Conservation (phyloP, 30 jellyfish, hydroid and myxozoan genomes). For the Hydra vulgaris region DNA sequence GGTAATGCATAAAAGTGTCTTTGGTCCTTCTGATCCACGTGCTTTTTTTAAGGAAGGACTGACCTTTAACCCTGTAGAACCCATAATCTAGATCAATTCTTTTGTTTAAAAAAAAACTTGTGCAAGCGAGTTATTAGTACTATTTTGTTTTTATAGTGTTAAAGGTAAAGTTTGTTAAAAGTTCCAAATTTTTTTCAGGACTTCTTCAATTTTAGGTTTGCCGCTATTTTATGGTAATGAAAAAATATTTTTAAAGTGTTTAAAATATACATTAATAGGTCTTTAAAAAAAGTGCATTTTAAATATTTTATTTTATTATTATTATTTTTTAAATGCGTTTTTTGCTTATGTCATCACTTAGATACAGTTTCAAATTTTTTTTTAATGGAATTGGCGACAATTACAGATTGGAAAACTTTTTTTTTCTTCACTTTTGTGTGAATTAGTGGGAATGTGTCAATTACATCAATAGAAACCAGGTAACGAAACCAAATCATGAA, state of each 20-base stretch:
- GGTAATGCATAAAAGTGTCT: too few species aligned
- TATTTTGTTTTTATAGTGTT: neutral
- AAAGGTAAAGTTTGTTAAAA: neutral
- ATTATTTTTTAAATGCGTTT: too few species aligned
- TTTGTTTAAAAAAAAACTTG: neutral
- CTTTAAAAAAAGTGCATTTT: too few species aligned
- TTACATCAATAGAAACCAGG: neutral
- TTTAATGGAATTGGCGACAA: neutral
- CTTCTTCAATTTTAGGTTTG: neutral
- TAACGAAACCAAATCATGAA: neutral
- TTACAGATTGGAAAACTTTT: neutral
- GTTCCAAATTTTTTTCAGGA: neutral
- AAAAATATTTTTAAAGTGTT: too few species aligned
- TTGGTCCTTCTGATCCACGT: neutral
- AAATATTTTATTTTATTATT: too few species aligned
- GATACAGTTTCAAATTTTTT: neutral
- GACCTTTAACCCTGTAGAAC: neutral
- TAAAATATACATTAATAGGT: too few species aligned
- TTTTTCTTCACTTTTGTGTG: neutral
- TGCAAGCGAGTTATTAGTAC: neutral
- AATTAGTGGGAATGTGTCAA: neutral
- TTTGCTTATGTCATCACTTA: too few species aligned
- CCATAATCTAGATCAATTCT: neutral
- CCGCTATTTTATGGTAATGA: too few species aligned
- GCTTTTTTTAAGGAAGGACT: neutral